Evolutionary conservation across 2,113 vertebrate genomes (phyloP).

Genomic region (Oxyura jamaicensis): DNA sequence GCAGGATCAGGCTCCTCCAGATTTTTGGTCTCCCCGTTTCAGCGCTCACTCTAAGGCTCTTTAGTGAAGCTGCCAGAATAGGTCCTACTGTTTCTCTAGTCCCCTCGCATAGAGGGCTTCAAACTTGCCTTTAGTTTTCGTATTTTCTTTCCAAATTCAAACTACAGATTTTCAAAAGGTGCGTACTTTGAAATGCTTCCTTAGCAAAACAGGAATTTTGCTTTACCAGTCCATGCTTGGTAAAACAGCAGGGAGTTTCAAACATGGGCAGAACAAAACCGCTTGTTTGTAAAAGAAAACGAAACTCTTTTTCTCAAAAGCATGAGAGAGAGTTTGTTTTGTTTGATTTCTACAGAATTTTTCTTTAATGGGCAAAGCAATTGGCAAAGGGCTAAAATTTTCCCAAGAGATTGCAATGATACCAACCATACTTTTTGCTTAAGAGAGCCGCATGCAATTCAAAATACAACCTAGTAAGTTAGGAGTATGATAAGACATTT

Average conservation of each 20-base stretch:
- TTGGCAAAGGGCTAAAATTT: accelerated
- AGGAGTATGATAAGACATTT: background rate
- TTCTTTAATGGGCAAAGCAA: background rate
- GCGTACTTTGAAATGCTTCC: background rate
- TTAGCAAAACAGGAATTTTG: too few relatives aligned
- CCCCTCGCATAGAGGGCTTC: background rate
- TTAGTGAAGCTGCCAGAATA: background rate
- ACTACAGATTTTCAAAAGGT: background rate
- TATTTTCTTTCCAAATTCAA: background rate
- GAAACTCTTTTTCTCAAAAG: background rate
- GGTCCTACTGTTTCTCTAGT: background rate
- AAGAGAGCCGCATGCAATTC: background rate
- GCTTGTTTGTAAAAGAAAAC: background rate
- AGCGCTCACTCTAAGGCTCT: accelerated
- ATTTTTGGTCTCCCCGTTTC: background rate
- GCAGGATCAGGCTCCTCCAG: background rate
- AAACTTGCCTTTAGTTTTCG: background rate
- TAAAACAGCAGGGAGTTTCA: background rate
- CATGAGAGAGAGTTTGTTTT: background rate
- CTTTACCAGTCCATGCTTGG: too few relatives aligned
- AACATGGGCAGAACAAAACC: background rate
- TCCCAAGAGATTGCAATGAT: background rate
- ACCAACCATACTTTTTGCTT: background rate
- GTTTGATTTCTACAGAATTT: background rate
- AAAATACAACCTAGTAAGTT: background rate